Evolutionary conservation across 2,797 vertebrate genomes (phyloP).

Genomic region (Sebastes diploproa): DNA sequence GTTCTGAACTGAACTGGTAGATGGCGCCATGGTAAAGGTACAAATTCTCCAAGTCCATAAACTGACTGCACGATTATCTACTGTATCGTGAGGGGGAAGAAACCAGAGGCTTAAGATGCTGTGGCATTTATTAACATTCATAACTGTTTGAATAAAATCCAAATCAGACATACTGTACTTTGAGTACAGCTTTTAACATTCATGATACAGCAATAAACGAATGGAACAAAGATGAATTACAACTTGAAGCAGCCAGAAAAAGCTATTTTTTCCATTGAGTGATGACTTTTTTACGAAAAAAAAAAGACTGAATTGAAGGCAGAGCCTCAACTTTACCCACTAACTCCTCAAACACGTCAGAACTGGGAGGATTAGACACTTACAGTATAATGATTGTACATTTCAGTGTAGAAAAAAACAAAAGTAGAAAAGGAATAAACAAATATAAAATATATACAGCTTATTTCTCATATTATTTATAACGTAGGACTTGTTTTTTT

Average conservation of each 20-base stretch:
- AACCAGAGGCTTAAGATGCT: not conserved
- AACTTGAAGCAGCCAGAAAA: conserved; percentile 11
- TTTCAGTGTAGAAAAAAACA: conserved; percentile 57
- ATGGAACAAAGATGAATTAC: not conserved
- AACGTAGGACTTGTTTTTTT: not conserved
- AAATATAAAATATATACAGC: conserved; percentile 59
- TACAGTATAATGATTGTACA: not conserved
- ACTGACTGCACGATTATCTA: not conserved
- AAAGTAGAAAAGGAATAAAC: conserved; percentile 47
- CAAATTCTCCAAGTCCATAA: not conserved
- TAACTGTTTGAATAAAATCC: conserved; percentile 31
- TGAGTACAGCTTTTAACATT: conserved; percentile 52
- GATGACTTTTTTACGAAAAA: not conserved
- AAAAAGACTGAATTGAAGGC: conserved; percentile 28
- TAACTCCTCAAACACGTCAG: not conserved
- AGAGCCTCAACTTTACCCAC: not conserved
- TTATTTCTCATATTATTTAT: conserved; percentile 30
- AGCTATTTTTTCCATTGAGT: not conserved
- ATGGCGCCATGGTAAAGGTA: conserved; percentile 28
- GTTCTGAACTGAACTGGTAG: conserved; percentile 22
- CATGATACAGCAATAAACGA: conserved; percentile 16
- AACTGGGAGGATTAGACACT: conserved; percentile 2
- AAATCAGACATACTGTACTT: conserved; percentile 13
- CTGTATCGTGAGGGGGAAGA: not conserved
- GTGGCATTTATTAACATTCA: conserved; percentile 69